These are phyloP conservation scores for Brachycybe producta DNA, from an alignment of 2,888 invertebrate species.

Conservation along the genomic window DNA sequence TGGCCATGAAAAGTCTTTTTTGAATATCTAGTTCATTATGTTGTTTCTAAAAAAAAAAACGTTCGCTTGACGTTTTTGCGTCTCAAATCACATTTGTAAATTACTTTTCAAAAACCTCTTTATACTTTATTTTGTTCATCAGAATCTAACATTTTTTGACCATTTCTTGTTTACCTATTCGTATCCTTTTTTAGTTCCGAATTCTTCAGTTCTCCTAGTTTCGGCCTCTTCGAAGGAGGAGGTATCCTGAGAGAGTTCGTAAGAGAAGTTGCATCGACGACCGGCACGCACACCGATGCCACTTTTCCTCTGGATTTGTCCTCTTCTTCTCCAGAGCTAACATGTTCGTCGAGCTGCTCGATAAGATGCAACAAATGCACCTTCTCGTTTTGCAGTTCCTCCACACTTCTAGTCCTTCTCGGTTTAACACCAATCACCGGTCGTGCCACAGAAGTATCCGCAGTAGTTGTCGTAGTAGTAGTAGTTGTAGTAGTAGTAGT, in stretches of 20 bases:
- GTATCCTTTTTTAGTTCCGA: slow-evolving; percentile 7
- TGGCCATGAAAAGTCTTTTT: no score
- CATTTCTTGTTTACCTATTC: no score
- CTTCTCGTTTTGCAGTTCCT: slow-evolving; percentile 31
- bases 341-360: slow-evolving; percentile 29
- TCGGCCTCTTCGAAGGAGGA: slow-evolving; percentile 3
- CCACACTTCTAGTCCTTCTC: no score
- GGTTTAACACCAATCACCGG: no score
- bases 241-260: background rate
- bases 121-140: no score
- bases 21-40: no score
- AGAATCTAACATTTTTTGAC: no score
- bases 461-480: background rate
- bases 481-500: background rate
- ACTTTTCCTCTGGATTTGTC: background rate
- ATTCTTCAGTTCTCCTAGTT: background rate
- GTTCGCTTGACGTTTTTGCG: no score
- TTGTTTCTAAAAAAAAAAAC: no score
- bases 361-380: slow-evolving; percentile 30
- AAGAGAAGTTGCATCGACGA: background rate
- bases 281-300: background rate
- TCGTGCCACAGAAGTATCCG: background rate
- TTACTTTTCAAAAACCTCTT: no score
- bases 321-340: slow-evolving; percentile 25
- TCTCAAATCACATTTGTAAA: no score